Conservation (phyloP, 2,113 vertebrate genomes). For the Istiophorus platypterus region DNA sequence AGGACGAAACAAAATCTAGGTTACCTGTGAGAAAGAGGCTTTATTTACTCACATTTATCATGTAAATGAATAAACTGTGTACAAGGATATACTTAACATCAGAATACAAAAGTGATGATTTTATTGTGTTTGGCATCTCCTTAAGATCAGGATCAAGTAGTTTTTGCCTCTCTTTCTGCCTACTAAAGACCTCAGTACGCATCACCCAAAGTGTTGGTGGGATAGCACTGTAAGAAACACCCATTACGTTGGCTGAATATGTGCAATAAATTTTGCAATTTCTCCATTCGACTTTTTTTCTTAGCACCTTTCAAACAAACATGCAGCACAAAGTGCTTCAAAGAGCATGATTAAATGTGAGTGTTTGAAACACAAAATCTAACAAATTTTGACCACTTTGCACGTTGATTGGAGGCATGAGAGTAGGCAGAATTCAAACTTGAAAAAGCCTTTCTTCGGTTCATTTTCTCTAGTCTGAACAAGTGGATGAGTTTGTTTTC, state of each 20-base stretch:
- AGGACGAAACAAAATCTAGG: not conserved
- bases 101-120: not conserved
- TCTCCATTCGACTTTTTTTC: too few relatives aligned
- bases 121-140: not conserved
- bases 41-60: not conserved
- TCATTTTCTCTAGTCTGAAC: too few relatives aligned
- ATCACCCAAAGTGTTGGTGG: not conserved
- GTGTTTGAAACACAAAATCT: too few relatives aligned
- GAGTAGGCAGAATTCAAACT: not conserved
- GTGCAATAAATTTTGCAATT: too few relatives aligned
- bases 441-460: too few relatives aligned
- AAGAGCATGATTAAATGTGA: too few relatives aligned
- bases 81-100: not conserved
- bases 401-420: not conserved
- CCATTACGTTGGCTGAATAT: not conserved
- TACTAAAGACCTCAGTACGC: not conserved
- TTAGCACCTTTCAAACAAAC: too few relatives aligned
- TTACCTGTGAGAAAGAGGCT: not conserved
- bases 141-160: slow-evolving; percentile 36
- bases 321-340: too few relatives aligned
- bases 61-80: not conserved
- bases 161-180: not conserved
- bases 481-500: too few relatives aligned
- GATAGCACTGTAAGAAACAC: not conserved
- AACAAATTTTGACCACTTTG: too few relatives aligned